Evolutionary conservation across 1,140 invertebrate species (phyloP), one percentile per base, ranked within the genome.

Genomic region (Onthophagus taurus): DNA sequence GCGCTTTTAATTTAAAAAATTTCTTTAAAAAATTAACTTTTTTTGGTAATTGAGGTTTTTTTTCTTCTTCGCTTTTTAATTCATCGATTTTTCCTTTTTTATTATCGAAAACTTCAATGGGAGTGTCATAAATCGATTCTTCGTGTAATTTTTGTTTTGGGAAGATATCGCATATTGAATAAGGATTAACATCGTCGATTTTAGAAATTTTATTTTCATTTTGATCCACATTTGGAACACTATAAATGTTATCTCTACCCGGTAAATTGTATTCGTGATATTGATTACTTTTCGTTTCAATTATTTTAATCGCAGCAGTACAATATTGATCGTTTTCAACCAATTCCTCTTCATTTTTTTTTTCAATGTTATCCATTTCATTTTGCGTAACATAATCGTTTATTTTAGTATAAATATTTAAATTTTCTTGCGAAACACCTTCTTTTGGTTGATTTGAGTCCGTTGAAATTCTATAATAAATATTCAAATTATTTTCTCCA

Each of bases 1-100:
- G 2, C 26, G 33, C 4, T 53, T 53, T 30, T 33, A 55, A 14
- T 31, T n/a, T 50, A 47, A 45, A 59, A 4, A 59, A 38, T 41
- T 47, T 31, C 12, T 50, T 41, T 9, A 59, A 26, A 16, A 59
- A 59, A 46, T 50, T 57, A 1, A 49, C 45, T 37, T 50, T 55
- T 23, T 47, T 52, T 13, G 51, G 4, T 13, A 9, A 13, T 37
- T 26, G 6, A n/a, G 6, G 23, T 7, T n/a, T 26, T 26, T 26
- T n/a, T n/a, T n/a, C 23, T 6, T 26, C 23, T 7, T n/a, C 14
- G 23, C 9, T 3, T n/a, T n/a, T n/a, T n/a, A n/a, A n/a, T n/a
- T n/a, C n/a, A n/a, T n/a, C n/a, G n/a, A n/a, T n/a, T n/a, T n/a
- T n/a, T n/a, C n/a, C n/a, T n/a, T n/a, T n/a, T n/a, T n/a, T n/a